Evolutionary conservation across 2,888 invertebrate genomes (phyloP).

Genomic region (Callyntrura guangdongensis): DNA sequence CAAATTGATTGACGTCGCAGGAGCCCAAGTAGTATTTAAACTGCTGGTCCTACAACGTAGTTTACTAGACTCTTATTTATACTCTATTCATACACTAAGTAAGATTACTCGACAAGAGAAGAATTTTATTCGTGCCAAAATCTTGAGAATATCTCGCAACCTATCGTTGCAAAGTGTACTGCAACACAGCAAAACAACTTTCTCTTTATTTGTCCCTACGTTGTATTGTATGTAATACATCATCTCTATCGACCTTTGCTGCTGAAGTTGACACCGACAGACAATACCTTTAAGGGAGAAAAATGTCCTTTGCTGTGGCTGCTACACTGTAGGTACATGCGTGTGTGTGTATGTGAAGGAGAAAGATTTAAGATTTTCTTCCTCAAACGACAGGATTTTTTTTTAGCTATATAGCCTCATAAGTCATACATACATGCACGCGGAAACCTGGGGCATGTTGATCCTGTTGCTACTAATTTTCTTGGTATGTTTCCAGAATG

Average conservation of each 20-base stretch:
- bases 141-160: too few relatives aligned
- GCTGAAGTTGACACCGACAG: constrained; percentile 71
- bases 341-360: constrained; percentile 34
- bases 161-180: neutral
- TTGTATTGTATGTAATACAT: constrained; percentile 60
- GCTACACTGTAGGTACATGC: constrained; percentile 22
- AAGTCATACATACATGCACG: neutral
- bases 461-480: neutral
- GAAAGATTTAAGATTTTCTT: constrained; percentile 52
- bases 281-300: constrained; percentile 69
- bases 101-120: neutral
- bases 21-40: too few relatives aligned
- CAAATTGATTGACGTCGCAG: too few relatives aligned
- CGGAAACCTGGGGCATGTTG: constrained; percentile 13
- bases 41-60: too few relatives aligned
- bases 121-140: neutral
- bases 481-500: neutral
- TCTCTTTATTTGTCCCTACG: neutral
- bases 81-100: too few relatives aligned
- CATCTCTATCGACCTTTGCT: constrained; percentile 74
- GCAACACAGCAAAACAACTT: neutral
- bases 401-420: neutral
- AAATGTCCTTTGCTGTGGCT: constrained; percentile 46
- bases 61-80: too few relatives aligned
- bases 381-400: constrained; percentile 12